Base-by-base conservation (phyloP, 1,140 invertebrate species). In the Rhagoletis pomonella region DNA sequence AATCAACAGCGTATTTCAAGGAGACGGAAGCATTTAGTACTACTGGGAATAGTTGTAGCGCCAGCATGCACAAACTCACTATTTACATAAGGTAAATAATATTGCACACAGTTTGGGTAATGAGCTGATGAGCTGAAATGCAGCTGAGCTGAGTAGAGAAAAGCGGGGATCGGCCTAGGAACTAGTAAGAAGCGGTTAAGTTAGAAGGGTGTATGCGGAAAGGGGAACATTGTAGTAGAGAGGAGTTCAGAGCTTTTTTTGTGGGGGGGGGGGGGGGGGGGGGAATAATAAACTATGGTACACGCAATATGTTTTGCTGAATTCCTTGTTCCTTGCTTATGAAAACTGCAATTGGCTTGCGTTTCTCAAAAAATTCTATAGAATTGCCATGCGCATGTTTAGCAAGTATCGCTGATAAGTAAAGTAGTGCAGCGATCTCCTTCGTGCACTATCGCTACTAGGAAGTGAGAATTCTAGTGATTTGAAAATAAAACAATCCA, bases 321-420 rank as follows among this genome's bases (percentile, higher is more conserved):
- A 29, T 81, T 81, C 73, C 73, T 81, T 55, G 73, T 81, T 81
- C 73, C 73, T 81, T 81, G 73, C 47, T 19, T 19, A 55, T 81
- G 73, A 81, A 55, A 55, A 62, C 4, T 81, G 4, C 44, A 39
- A 29, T 29, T 29, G 29, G 29, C 29, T 29, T 29, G 29, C 29
- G 29, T 29, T 29, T 29, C 29, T 29, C 29, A 29, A 29, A 29
- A 29, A 29, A 29, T 29, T 29, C 29, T 29, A 29, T 29, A 29
- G 29, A 29, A 29, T 1, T 29, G 64, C 64, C 5, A 65, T 29
- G 67, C 67, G 44, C 47, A 29, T 14, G 47, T 4, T 77, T 77
- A 17, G 44, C 69, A 47, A 81, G 47, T 17, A 6, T 55, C 47
- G 44, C 19, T 12, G 14, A 17, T 9, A 12, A 42, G 42, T 73